A percentile compares a stretch with the other conserved stretches of the same genome.
phyloP scores from a whole-genome alignment of 2,113 vertebrate genomes.

The Ctenomys sociabilis region DNA sequence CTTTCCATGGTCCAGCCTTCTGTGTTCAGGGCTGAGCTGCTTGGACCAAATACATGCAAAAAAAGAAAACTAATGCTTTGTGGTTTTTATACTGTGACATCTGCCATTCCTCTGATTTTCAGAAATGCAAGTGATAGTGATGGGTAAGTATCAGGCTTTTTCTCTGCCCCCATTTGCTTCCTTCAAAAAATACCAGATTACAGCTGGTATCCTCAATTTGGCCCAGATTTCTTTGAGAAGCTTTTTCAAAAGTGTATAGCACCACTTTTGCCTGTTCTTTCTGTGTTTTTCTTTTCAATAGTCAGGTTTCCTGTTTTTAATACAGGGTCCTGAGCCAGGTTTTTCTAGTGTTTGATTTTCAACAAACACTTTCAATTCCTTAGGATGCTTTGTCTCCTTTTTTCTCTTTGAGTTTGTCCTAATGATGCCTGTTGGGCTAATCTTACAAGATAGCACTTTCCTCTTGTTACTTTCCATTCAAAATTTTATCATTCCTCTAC shows the following conservation, averaged over 20 bases:
- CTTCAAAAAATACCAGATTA: constrained; percentile 72
- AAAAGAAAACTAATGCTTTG: constrained; percentile 56
- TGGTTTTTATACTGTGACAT: constrained; percentile 64
- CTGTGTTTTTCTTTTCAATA: background rate
- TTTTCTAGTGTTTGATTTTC: background rate
- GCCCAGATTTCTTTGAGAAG: constrained; percentile 63
- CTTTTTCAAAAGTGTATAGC: constrained; percentile 58
- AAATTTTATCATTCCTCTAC: background rate
- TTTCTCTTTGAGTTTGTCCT: background rate
- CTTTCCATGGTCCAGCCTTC: background rate
- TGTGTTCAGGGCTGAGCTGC: constrained; percentile 29
- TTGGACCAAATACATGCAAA: constrained; percentile 6
- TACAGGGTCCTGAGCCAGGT: background rate
- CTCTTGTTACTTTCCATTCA: background rate
- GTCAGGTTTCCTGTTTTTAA: constrained; percentile 21
- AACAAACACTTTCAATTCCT: background rate
- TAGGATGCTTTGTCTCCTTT: background rate
- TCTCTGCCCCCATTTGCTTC: constrained; percentile 47
- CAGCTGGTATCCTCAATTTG: constrained; percentile 71
- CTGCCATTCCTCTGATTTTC: constrained; percentile 68
- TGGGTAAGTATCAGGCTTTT: constrained; percentile 64
- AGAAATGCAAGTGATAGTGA: constrained; percentile 1
- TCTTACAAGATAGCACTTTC: background rate
- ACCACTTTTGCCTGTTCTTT: constrained; percentile 54
- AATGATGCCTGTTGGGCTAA: background rate